A percentile compares a stretch with the other conserved stretches of the same genome.
Evolutionary conservation across 1,140 invertebrate species (phyloP).

Genomic region (Anastrepha obliqua): DNA sequence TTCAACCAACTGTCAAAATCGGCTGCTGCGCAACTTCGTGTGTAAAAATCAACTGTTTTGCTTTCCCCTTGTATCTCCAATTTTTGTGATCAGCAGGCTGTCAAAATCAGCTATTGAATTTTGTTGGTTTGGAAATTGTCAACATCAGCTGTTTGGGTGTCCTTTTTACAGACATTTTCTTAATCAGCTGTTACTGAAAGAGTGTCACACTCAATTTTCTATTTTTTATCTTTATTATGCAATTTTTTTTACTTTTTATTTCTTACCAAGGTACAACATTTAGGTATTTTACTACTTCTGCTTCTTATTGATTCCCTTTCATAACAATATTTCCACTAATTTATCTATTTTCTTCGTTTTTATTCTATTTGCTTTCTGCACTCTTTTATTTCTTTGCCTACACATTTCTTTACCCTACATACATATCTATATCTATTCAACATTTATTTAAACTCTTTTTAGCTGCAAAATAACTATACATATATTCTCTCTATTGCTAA

Average conservation of each 20-base stretch:
- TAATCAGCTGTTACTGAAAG: no score
- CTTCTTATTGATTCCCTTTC: not conserved
- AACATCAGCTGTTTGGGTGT: no score
- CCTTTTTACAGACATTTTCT: no score
- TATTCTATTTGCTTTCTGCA: not conserved
- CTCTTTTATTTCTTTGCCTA: not conserved
- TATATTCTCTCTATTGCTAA: constrained; percentile 29
- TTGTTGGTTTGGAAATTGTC: no score
- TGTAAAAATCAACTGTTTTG: not conserved
- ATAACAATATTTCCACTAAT: not conserved
- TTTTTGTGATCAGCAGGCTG: no score
- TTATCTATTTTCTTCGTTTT: not conserved
- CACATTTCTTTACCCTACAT: not conserved
- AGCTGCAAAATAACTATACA: not conserved
- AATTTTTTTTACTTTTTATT: not conserved
- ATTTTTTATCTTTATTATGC: not conserved
- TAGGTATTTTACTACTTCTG: no score
- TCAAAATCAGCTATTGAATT: no score
- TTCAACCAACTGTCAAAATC: not conserved
- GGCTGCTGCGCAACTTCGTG: not conserved
- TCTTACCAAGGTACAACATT: constrained; percentile 42
- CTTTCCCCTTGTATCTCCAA: no score
- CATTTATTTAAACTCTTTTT: constrained; percentile 28
- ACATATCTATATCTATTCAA: constrained; percentile 5
- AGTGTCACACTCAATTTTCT: not conserved